These are phyloP conservation scores for Coelopa frigida DNA, from an alignment of 1,140 invertebrate species.

Conservation along the genomic window DNA sequence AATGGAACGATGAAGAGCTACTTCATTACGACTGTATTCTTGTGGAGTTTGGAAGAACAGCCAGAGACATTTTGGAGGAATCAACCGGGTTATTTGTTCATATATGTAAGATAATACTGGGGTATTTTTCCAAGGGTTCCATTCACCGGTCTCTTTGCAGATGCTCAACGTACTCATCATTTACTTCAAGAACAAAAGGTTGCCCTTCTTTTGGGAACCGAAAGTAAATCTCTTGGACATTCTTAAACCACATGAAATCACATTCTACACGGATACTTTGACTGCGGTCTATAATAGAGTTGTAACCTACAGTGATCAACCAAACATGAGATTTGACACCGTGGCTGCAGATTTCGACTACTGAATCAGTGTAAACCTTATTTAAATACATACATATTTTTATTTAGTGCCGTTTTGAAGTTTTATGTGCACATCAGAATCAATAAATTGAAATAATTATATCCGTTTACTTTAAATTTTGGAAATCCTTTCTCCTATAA, in stretches of 20 bases:
- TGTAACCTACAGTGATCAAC: no score
- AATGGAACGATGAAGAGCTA: slow-evolving; percentile 19
- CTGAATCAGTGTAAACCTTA: no score
- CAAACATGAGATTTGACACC: no score
- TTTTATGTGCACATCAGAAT: no score
- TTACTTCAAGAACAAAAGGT: slow-evolving; percentile 2
- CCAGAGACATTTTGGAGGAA: not conserved
- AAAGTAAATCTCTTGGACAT: slow-evolving; percentile 16
- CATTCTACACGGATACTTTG: no score
- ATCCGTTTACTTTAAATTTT: no score
- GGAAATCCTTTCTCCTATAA: no score
- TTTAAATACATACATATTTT: no score
- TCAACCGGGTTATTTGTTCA: slow-evolving; percentile 8
- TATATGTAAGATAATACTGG: slow-evolving; percentile 11
- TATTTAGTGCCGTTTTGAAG: no score
- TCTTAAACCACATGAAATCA: slow-evolving; percentile 9
- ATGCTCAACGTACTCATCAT: slow-evolving; percentile 14
- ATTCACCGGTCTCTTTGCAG: slow-evolving; percentile 11
- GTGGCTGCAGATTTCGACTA: no score
- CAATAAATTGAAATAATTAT: no score
- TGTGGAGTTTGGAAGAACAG: slow-evolving; percentile 8
- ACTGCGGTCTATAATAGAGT: no score
- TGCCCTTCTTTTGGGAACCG: slow-evolving; percentile 11
- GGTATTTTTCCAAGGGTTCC: not conserved
- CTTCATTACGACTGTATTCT: slow-evolving; percentile 18